phyloP scores from a whole-genome alignment of 1,140 invertebrate species.

The Apocrypta bakeri region DNA sequence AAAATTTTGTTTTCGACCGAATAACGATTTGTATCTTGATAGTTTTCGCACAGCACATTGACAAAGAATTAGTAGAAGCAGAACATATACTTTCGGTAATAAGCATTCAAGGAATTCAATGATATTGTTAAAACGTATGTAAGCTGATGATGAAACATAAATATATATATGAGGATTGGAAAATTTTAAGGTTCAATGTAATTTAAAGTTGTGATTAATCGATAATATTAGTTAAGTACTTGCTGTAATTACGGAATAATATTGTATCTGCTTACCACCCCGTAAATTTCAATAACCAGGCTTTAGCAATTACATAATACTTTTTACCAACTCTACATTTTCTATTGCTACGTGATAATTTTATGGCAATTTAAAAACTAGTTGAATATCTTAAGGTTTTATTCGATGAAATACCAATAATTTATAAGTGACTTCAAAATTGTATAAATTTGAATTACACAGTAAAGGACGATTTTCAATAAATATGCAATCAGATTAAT shows the following conservation, averaged over 20 bases:
- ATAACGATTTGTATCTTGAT: neutral
- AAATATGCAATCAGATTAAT: too few relatives aligned
- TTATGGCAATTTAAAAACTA: neutral
- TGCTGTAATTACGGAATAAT: too few relatives aligned
- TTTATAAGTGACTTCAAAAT: too few relatives aligned
- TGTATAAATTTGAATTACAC: too few relatives aligned
- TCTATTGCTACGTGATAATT: neutral
- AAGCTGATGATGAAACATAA: neutral
- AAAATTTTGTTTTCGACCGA: too few relatives aligned
- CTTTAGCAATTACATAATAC: neutral
- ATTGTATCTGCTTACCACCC: neutral
- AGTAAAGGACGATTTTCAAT: too few relatives aligned
- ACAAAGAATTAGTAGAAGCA: neutral
- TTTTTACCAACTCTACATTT: neutral
- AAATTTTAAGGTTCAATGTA: neutral
- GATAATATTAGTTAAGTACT: neutral
- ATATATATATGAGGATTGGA: neutral
- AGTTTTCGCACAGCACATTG: neutral
- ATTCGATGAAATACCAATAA: too few relatives aligned
- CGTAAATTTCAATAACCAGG: neutral
- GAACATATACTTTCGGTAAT: neutral
- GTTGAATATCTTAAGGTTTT: too few relatives aligned
- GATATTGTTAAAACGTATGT: slow-evolving; percentile 5
- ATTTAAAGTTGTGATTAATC: neutral
- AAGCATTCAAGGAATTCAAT: slow-evolving; percentile 8